Evolutionary conservation across 92 coral and sea anemone species (phyloP).

Genomic region (Parazoanthus atlanticus): DNA sequence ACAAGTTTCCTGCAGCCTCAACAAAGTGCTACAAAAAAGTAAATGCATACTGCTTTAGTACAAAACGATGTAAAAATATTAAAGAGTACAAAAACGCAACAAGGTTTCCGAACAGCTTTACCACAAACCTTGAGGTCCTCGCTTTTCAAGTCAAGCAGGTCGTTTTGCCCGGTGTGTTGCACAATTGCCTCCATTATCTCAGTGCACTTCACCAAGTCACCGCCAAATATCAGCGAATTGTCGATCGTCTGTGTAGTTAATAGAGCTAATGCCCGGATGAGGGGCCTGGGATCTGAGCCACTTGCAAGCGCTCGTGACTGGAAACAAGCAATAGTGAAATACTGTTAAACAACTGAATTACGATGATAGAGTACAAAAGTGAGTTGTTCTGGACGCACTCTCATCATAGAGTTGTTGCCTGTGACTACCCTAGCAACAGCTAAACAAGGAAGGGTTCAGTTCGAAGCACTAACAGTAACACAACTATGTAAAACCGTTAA

Average conservation of each 20-base stretch:
- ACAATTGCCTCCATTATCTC: conserved; percentile 93
- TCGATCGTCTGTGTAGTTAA: conserved; percentile 96
- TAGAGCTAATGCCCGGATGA: conserved; percentile 84
- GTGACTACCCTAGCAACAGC: too few relatives aligned
- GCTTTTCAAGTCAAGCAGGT: conserved; percentile 69
- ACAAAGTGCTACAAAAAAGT: conserved; percentile 72
- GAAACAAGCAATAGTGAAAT: neutral
- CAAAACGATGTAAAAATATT: neutral
- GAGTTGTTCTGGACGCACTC: too few relatives aligned
- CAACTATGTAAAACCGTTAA: too few relatives aligned
- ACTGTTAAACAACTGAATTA: neutral
- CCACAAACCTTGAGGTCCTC: conserved; percentile 79
- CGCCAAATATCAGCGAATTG: conserved; percentile 97
- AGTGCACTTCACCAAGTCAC: conserved; percentile 87
- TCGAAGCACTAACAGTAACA: too few relatives aligned
- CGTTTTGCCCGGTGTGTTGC: conserved; percentile 90
- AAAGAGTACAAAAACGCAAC: neutral
- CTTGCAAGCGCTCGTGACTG: conserved; percentile 74
- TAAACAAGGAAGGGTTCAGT: too few relatives aligned
- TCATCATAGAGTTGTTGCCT: too few relatives aligned
- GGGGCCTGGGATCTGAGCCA: conserved; percentile 82
- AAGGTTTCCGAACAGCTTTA: neutral
- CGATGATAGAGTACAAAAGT: too few relatives aligned
- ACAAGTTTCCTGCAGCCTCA: conserved; percentile 83
- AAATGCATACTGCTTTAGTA: neutral